Evolutionary conservation across 2,113 vertebrate species (phyloP).

Genomic region (Anoplopoma fimbria): DNA sequence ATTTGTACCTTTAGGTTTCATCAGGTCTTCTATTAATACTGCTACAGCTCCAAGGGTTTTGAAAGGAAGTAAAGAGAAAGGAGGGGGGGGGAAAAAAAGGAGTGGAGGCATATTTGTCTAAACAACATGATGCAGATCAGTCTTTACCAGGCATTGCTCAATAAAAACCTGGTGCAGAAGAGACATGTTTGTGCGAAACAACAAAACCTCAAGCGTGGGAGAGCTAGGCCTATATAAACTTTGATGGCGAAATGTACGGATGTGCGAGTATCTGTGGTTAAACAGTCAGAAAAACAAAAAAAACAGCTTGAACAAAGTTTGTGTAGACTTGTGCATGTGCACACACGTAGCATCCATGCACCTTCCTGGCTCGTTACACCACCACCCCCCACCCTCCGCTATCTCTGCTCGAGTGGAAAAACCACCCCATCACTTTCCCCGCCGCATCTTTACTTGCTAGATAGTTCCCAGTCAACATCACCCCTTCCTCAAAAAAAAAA

Average conservation of each 20-base stretch:
- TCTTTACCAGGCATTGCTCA: background rate
- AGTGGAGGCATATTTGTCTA: background rate
- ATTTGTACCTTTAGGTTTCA: background rate
- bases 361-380: constrained; percentile 86
- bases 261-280: background rate
- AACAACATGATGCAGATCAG: constrained; percentile 9
- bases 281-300: background rate
- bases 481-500: constrained; percentile 79
- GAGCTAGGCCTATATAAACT: constrained; percentile 18
- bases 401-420: constrained; percentile 89
- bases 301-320: constrained; percentile 9
- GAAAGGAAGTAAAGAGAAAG: background rate
- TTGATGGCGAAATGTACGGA: constrained; percentile 11
- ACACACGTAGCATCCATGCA: constrained; percentile 29
- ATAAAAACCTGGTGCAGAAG: constrained; percentile 9
- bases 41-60: background rate
- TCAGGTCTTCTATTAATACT: background rate
- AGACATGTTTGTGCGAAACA: constrained; percentile 23
- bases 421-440: constrained; percentile 47
- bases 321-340: constrained; percentile 12
- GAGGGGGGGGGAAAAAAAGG: background rate
- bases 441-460: constrained; percentile 55
- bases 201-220: constrained; percentile 6
- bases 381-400: background rate
- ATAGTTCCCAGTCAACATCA: constrained; percentile 77